These are phyloP conservation scores for Portevinia maculata DNA, from an alignment of 2,888 invertebrate species.

Conservation along the genomic window DNA sequence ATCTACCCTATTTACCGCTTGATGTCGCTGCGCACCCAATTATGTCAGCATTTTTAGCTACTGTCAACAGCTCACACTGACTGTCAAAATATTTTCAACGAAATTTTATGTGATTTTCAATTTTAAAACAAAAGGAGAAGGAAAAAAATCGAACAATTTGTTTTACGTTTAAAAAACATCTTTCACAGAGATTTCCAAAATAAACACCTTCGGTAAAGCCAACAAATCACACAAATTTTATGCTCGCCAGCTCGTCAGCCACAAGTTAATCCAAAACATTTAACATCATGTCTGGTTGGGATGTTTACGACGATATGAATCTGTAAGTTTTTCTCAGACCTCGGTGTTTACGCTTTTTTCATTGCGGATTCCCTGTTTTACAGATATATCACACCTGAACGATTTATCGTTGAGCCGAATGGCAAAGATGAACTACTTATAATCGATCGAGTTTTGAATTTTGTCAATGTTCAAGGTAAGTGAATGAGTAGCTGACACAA, in stretches of 20 bases:
- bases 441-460: slow-evolving; percentile 92
- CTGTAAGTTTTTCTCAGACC: slow-evolving; percentile 84
- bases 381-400: slow-evolving; percentile 94
- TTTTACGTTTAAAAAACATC: not conserved
- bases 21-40: not conserved
- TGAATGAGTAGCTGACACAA: slow-evolving; percentile 7
- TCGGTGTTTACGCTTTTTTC: slow-evolving; percentile 13
- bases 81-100: slow-evolving; percentile 64
- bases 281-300: slow-evolving; percentile 74
- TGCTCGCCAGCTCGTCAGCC: slow-evolving; percentile 48
- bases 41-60: not conserved
- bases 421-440: slow-evolving; percentile 89
- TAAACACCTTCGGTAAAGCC: slow-evolving; percentile 7
- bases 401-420: slow-evolving; percentile 93
- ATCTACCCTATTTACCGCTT: slow-evolving; percentile 7
- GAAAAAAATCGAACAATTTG: slow-evolving; percentile 8
- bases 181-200: not conserved
- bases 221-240: slow-evolving; percentile 38
- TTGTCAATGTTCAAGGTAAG: slow-evolving; percentile 88
- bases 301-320: slow-evolving; percentile 89
- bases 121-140: slow-evolving; percentile 1
- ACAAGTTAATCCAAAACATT: slow-evolving; percentile 35
- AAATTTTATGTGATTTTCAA: slow-evolving; percentile 56
- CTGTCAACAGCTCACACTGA: slow-evolving; percentile 26
- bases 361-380: not conserved